Conservation (phyloP, 2,888 invertebrate species). For the Creontiades dilutus region DNA sequence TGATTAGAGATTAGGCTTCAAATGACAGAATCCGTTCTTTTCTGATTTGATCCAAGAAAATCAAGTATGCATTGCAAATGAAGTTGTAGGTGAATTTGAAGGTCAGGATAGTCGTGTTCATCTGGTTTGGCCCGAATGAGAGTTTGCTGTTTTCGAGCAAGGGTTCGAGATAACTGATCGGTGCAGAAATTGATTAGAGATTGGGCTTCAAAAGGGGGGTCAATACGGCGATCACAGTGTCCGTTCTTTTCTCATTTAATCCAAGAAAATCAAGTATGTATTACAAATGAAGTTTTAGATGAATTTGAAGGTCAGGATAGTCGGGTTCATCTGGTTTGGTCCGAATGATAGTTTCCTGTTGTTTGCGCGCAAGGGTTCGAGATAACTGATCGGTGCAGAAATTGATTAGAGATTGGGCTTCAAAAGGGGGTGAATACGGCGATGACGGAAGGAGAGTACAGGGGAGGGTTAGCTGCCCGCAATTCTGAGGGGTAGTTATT, state of each 20-base stretch:
- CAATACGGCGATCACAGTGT: no score
- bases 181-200: constrained; percentile 45
- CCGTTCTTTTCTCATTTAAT: no score
- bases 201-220: not conserved
- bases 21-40: no score
- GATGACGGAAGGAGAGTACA: constrained; percentile 1
- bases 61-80: no score
- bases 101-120: no score
- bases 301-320: no score
- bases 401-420: constrained; percentile 43
- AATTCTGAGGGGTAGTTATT: constrained; percentile 72
- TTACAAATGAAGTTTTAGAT: no score
- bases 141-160: not conserved
- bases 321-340: no score
- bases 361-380: not conserved
- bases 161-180: constrained; percentile 45
- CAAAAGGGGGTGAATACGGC: constrained; percentile 12
- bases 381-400: constrained; percentile 43
- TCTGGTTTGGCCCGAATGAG: no score
- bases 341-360: not conserved
- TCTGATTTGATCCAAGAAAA: no score
- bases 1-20: constrained; percentile 28
- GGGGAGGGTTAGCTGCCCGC: constrained; percentile 59
- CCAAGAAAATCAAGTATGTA: no score
- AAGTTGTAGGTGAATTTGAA: no score